Percentiles rank a stretch among this genome's conserved stretches.
Evolutionary conservation across 2,888 invertebrate genomes (phyloP).

Genomic region (Andrena praecox): DNA sequence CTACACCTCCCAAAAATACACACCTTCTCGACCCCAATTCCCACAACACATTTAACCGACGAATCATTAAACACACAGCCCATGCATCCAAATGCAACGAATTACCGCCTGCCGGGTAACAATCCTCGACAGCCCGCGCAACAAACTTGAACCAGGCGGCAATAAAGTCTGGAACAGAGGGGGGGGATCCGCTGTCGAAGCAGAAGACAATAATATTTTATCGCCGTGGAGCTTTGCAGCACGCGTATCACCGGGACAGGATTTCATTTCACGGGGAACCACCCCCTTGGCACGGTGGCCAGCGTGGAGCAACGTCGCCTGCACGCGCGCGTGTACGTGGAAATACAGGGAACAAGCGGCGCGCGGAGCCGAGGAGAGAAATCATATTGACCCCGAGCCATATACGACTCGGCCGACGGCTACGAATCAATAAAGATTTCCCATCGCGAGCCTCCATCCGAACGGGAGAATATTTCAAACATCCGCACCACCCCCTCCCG

Average conservation of each 20-base stretch:
- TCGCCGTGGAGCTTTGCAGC: conserved; percentile 1
- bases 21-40: too few species aligned
- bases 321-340: conserved; percentile 17
- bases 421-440: conserved; percentile 84
- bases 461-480: conserved; percentile 81
- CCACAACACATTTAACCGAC: too few species aligned
- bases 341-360: conserved; percentile 42
- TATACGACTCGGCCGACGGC: conserved; percentile 76
- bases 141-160: neutral
- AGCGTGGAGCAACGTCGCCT: neutral
- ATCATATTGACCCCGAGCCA: conserved; percentile 81
- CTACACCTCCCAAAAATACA: too few species aligned
- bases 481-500: conserved; percentile 71
- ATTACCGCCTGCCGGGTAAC: too few species aligned
- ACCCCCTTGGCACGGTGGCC: conserved; percentile 8
- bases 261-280: conserved; percentile 49
- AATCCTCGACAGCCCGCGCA: neutral
- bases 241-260: conserved; percentile 32
- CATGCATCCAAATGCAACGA: too few species aligned
- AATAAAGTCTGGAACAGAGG: conserved; percentile 5
- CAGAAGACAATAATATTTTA: conserved; percentile 49
- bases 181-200: neutral
- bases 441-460: conserved; percentile 76
- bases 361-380: conserved; percentile 64
- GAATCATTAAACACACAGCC: too few species aligned